A percentile compares a stretch with the other conserved stretches of the same genome.
Conservation (phyloP, 2,113 vertebrate genomes). For the Reinhardtius hippoglossoides region DNA sequence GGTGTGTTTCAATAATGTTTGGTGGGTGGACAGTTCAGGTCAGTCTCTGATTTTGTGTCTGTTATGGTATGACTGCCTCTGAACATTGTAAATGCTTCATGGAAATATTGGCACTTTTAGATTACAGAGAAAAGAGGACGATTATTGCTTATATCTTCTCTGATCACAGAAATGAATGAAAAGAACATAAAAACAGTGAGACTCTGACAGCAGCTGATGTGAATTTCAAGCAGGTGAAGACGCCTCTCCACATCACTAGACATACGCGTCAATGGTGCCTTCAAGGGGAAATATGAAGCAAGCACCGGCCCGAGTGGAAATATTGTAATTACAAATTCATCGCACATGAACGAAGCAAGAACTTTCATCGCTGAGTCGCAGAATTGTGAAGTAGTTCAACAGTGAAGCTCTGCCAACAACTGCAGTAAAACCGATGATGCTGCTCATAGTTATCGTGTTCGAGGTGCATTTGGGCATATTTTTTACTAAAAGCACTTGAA, state of each 20-base stretch:
- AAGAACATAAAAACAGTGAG: not conserved
- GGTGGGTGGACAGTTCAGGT: too few species aligned
- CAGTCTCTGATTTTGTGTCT: too few species aligned
- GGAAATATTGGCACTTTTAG: too few species aligned
- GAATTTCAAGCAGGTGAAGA: conserved; percentile 42
- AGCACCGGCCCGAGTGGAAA: conserved; percentile 20
- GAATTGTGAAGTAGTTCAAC: conserved; percentile 38
- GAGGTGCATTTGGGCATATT: conserved; percentile 14
- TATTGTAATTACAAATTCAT: conserved; percentile 51
- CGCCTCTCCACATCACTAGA: conserved; percentile 18
- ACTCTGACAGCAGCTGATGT: conserved; percentile 11
- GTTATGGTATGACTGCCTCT: too few species aligned
- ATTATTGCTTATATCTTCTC: too few species aligned
- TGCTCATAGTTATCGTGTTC: conserved; percentile 7
- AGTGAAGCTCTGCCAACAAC: conserved; percentile 19
- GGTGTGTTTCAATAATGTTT: too few species aligned
- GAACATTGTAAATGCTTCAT: too few species aligned
- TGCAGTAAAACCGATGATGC: conserved; percentile 32
- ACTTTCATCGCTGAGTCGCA: conserved; percentile 45
- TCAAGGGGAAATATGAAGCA: conserved; percentile 39
- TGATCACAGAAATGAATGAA: not conserved
- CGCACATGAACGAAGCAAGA: conserved; percentile 43
- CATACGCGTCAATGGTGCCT: conserved; percentile 31
- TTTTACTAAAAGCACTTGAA: conserved; percentile 16
- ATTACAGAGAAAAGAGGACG: too few species aligned